phyloP scores from a whole-genome alignment of 2,113 vertebrate genomes.

The Rhodinocichla rosea region DNA sequence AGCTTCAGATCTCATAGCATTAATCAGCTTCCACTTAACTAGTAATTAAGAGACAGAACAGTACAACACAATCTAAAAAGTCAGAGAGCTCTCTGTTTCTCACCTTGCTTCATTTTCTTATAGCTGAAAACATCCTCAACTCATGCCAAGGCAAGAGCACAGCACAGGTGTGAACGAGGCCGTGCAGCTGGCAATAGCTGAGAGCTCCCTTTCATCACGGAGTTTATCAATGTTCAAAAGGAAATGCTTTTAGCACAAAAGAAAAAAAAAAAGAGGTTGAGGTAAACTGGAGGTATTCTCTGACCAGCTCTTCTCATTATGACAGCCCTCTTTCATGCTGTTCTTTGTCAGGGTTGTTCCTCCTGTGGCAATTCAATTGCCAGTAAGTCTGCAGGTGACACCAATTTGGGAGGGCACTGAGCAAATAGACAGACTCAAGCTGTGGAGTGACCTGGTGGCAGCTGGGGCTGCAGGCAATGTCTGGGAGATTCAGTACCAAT shows the following conservation, averaged over 20 bases:
- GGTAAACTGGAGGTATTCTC: neutral
- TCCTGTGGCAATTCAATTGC: neutral
- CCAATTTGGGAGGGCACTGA: neutral
- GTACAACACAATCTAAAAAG: neutral
- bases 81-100: neutral
- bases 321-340: neutral
- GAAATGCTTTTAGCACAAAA: neutral
- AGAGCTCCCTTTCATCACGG: neutral
- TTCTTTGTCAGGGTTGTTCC: neutral
- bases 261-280: neutral
- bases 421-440: neutral
- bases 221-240: neutral
- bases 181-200: neutral
- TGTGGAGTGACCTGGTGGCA: neutral
- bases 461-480: neutral
- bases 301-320: neutral
- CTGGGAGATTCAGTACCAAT: neutral
- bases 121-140: neutral
- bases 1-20: neutral
- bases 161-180: neutral
- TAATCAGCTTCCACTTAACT: conserved; percentile 26
- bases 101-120: neutral
- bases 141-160: neutral
- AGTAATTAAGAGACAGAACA: conserved; percentile 24
- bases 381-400: neutral